Percentiles rank a stretch among this genome's conserved stretches.
Evolutionary conservation across 2,797 vertebrate species (phyloP).

Genomic region (Acropternis orthonyx): DNA sequence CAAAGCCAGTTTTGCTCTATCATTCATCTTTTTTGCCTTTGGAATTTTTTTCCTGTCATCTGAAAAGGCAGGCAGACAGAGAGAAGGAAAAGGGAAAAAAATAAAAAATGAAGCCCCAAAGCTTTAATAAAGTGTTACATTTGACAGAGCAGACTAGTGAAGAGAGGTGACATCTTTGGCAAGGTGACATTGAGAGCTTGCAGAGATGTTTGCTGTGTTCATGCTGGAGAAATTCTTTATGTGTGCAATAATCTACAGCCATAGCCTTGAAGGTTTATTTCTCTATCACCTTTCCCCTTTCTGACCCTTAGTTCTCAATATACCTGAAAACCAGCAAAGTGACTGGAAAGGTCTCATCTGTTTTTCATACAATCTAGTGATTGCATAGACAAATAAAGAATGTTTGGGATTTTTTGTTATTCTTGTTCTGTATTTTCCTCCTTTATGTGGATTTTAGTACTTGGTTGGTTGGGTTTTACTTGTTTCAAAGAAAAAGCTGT

Average conservation of each 20-base stretch:
- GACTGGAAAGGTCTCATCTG: background rate
- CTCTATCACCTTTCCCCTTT: background rate
- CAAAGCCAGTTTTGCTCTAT: background rate
- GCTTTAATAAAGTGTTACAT: conserved; percentile 46
- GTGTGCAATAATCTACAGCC: conserved; percentile 2
- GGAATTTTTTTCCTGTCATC: background rate
- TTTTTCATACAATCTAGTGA: background rate
- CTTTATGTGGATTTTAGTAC: background rate
- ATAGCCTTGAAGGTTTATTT: conserved; percentile 14
- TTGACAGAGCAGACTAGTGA: conserved; percentile 13
- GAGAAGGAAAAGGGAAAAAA: background rate
- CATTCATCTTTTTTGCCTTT: background rate
- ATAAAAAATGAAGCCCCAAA: background rate
- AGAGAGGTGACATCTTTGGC: background rate
- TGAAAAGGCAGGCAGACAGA: background rate
- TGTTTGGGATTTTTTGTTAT: background rate
- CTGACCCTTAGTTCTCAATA: background rate
- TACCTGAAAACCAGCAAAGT: conserved; percentile 7
- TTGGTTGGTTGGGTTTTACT: background rate
- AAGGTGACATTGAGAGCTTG: conserved; percentile 38
- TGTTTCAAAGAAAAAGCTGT: background rate
- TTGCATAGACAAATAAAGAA: background rate
- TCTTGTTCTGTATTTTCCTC: background rate
- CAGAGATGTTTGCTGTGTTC: conserved; percentile 27
- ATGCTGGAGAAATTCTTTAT: background rate